Evolutionary conservation across 2,113 vertebrate genomes (phyloP).

Genomic region (Amphiprion ocellaris): DNA sequence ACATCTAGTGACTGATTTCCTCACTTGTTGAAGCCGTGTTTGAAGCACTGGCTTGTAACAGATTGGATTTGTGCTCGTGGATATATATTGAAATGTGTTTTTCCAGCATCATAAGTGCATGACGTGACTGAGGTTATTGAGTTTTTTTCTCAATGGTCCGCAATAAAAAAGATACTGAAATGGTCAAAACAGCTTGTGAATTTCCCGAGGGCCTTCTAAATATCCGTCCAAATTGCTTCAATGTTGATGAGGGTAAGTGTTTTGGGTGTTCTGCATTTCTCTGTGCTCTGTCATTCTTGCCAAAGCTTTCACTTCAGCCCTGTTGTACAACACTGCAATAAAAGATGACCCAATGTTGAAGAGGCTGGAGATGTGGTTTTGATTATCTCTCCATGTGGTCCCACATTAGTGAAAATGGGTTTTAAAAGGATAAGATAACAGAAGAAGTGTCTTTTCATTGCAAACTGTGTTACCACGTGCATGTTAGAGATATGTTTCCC

Average conservation of each 20-base stretch:
- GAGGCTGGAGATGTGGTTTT: not conserved
- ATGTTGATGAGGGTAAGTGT: not conserved
- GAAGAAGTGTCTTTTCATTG: not conserved
- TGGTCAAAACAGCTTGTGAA: constrained; percentile 13
- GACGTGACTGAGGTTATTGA: not conserved
- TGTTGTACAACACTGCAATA: not conserved
- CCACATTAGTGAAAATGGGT: not conserved
- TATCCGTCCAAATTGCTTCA: constrained; percentile 1
- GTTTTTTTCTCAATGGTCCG: constrained; percentile 4
- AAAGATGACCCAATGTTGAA: not conserved
- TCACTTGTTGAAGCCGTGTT: too few species aligned
- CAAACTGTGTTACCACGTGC: not conserved
- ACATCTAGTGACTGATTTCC: not conserved
- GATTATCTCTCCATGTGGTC: not conserved
- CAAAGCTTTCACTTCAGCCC: not conserved
- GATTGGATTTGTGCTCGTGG: not conserved
- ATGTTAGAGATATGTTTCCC: not conserved
- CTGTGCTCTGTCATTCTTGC: not conserved
- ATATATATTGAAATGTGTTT: not conserved
- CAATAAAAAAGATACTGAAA: constrained; percentile 11
- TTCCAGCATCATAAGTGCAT: not conserved
- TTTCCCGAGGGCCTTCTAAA: constrained; percentile 23
- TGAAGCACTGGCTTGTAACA: not conserved
- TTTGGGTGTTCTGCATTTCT: constrained; percentile 25
- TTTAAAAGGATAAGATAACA: not conserved